Evolutionary conservation across 2,888 invertebrate species (phyloP), one percentile per base, ranked within the genome.

Genomic region (Eurytoma californica): DNA sequence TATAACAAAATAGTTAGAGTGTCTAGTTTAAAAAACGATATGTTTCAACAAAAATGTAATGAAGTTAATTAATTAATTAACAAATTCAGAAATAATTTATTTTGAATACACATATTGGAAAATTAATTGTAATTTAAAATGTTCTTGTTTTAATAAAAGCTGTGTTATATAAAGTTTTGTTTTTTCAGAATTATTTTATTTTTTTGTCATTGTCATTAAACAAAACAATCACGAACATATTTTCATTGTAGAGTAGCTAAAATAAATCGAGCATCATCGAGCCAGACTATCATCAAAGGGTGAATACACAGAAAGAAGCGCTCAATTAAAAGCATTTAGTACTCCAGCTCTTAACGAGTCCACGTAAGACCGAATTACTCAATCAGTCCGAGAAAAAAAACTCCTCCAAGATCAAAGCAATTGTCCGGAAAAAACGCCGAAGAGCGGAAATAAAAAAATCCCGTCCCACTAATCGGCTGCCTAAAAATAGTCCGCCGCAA

Each of bases 121-220:
- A 39, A 39, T 39, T 39, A 20, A 67, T 12, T 77, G 72, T 77
- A 77, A n/a, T 70, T 65, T 76, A n/a, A 49, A 69, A 65, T 77
- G 53, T 66, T 66, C 2, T 67, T 68, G 39, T 67, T 72, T 72
- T 14, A 77, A 77, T 72, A 77, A 77, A 61, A 39, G 18, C n/a
- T 14, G 72, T 58, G 65, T 72, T 72, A 72, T 28, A 30, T 60
- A 66, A 67, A 39, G 65, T 51, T 55, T 61, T 30, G 55, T 63
- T 55, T 55, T 77, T 28, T 49, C 12, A 51, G 51, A 63, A 16
- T 65, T 77, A 30, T 47, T 77, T 77, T 72, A 65, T 77, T 72
- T 39, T 51, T 61, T 39, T 9, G 39, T 58, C 39, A 49, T 20
- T 55, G 20, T 30, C 24, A 53, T 61, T 24, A 24, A 61, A 51